These are phyloP conservation scores for Oreotrochilus melanogaster DNA, from an alignment of 2,113 vertebrate species.

Conservation along the genomic window DNA sequence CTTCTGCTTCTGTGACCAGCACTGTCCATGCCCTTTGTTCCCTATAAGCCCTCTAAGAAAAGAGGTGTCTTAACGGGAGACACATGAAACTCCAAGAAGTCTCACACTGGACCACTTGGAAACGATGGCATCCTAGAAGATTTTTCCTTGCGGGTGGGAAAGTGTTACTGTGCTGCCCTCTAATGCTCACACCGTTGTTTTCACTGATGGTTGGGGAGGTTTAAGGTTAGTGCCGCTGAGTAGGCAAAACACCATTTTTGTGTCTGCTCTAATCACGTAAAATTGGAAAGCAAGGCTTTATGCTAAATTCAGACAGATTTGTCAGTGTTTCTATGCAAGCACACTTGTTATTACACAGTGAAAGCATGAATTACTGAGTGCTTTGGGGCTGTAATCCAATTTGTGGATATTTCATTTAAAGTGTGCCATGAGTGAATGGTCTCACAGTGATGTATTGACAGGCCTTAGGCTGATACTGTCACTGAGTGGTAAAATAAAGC, in stretches of 20 bases:
- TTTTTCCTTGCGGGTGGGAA: background rate
- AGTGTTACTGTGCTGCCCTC: conserved; percentile 73
- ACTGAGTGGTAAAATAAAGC: background rate
- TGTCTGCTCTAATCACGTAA: background rate
- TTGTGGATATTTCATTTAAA: conserved; percentile 50
- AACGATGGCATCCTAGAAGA: background rate
- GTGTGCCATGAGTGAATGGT: background rate
- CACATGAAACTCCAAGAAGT: background rate
- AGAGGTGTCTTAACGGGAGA: background rate
- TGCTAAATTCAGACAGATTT: background rate
- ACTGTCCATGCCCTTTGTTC: background rate
- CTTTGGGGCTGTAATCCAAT: conserved; percentile 22
- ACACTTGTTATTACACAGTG: background rate
- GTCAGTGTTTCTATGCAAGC: background rate
- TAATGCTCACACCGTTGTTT: conserved; percentile 44
- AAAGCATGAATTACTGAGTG: conserved; percentile 4
- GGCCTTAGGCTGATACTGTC: background rate
- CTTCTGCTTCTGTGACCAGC: background rate
- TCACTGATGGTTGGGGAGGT: background rate
- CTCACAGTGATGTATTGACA: background rate
- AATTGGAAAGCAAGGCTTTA: background rate
- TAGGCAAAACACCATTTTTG: background rate
- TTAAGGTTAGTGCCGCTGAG: background rate
- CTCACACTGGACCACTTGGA: background rate
- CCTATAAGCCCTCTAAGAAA: background rate